Evolutionary conservation across 1,140 invertebrate genomes (phyloP), one percentile per base, ranked within the genome.

Genomic region (Meloidogyne hapla): DNA sequence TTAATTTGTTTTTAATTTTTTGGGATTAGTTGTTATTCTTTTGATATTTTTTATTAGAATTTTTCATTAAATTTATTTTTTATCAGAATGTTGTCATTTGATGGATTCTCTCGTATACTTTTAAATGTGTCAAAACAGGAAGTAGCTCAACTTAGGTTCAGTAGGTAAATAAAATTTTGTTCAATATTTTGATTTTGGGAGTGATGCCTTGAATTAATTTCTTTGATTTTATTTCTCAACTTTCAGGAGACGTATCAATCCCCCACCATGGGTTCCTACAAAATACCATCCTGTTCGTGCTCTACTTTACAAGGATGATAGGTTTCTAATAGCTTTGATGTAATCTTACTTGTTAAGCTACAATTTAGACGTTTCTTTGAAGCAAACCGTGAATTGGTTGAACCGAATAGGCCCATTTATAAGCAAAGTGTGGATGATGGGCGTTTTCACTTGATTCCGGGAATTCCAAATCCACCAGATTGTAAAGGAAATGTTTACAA

Each of bases 191-290:
- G 2, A 13, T 15, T 15, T 45, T 45, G 0, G 12, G 18, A 45
- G 10, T 2, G 2, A 6, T 45, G 26, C 1, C 1, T 62, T 23
- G 25, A 65, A 5, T n/a, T 33, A 56, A 18, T 40, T 26, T 45
- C 1, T 28, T 45, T 28, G 15, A 76, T 21, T 23, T 71, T 13
- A 26, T 21, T 33, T 25, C 21, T n/a, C n/a, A n/a, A n/a, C n/a
- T 18, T 40, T 62, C 10, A 64, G 77, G 40, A 48, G 74, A 2
- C 63, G 71, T 18, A 12, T 74, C 38, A 48, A 62, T 6, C 80
- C 80, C 1, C 67, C 79, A 33, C 79, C 79, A 4, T 77, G 79
- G 79, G 38, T 81, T 23, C 48, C 74, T 8, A 2, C 5, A n/a
- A 80, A 68, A 61, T 69, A 77, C 15, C 13, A 63, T 2, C 25